Evolutionary conservation across 2,797 vertebrate genomes (phyloP).

Genomic region (Poeciliopsis gracilis): DNA sequence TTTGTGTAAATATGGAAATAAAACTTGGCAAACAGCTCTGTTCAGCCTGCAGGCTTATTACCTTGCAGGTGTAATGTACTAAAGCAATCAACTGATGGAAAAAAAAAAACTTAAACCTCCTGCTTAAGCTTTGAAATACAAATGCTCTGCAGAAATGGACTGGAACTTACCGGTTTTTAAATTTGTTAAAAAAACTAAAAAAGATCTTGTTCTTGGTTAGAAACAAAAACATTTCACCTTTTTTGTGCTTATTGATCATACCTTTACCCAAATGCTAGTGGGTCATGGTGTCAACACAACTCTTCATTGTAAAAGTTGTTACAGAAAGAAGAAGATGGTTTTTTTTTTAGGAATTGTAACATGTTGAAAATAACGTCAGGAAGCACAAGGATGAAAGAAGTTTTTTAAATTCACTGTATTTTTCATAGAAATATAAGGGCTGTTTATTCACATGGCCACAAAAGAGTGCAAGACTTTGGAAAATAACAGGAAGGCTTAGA

Average conservation of each 20-base stretch:
- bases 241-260: background rate
- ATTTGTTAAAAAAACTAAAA: background rate
- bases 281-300: background rate
- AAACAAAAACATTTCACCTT: background rate
- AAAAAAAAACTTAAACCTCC: background rate
- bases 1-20: constrained; percentile 1
- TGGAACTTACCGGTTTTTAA: background rate
- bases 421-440: background rate
- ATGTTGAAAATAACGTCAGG: background rate
- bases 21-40: background rate
- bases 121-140: background rate
- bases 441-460: background rate
- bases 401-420: background rate
- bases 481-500: no score
- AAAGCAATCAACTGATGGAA: background rate
- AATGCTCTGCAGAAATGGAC: background rate
- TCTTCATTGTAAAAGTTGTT: background rate
- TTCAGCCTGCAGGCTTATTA: background rate
- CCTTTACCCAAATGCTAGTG: background rate
- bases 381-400: background rate
- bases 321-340: background rate
- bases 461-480: background rate
- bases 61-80: background rate
- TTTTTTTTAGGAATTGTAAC: background rate
- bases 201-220: background rate